These are phyloP conservation scores for Epizoanthus scotinus DNA, from an alignment of 92 coral and sea anemone genomes.

Conservation along the genomic window DNA sequence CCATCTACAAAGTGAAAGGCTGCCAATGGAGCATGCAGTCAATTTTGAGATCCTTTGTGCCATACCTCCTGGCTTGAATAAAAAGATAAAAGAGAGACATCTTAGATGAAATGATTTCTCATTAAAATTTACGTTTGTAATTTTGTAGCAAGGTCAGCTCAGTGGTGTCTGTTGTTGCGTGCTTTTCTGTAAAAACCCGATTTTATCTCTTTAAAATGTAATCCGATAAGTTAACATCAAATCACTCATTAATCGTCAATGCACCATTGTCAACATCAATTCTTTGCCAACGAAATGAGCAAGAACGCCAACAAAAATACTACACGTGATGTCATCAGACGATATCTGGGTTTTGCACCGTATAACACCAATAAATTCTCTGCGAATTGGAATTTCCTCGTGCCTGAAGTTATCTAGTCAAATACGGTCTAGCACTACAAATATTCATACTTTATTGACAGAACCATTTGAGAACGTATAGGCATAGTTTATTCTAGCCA, in stretches of 20 bases:
- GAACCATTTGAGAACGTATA: neutral
- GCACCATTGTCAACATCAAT: constrained; percentile 23
- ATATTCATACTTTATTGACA: neutral
- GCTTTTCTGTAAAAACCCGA: constrained; percentile 24
- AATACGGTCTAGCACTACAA: neutral
- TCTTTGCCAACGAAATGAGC: constrained; percentile 25
- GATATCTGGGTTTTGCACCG: constrained; percentile 10
- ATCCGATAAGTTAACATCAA: constrained; percentile 27
- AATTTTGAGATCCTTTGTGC: constrained; percentile 8
- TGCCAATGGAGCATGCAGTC: constrained; percentile 21
- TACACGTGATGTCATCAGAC: constrained; percentile 22
- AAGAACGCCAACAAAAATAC: neutral
- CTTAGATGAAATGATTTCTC: neutral
- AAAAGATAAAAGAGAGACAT: constrained; percentile 30
- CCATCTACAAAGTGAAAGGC: neutral
- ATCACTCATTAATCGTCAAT: constrained; percentile 23
- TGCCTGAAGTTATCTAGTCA: neutral
- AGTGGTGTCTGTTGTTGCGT: constrained; percentile 11
- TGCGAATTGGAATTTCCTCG: constrained; percentile 4
- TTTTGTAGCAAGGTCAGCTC: constrained; percentile 31
- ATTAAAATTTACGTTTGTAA: constrained; percentile 1
- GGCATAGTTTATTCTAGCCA: neutral
- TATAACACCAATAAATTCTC: neutral
- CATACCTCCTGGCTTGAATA: constrained; percentile 42
- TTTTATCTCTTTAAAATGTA: constrained; percentile 43